Evolutionary conservation across 92 coral and sea anemone genomes (phyloP), one percentile per base, ranked within the genome.

Genomic region (Chrysogorgia sp.): DNA sequence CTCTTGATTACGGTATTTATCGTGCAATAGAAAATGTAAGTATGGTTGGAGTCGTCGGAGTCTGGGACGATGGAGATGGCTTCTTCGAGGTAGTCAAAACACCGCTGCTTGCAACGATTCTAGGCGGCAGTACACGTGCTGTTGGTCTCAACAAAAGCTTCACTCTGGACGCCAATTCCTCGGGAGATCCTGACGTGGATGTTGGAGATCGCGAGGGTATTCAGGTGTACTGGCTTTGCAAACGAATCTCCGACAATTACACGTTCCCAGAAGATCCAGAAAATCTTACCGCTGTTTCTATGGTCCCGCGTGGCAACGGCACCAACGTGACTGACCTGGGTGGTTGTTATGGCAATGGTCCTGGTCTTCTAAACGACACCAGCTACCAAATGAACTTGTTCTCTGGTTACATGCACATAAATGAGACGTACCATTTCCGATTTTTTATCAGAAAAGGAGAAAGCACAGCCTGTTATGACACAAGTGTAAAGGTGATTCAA

Each of bases 141-240:
- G 79, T 93, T 29, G 98, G 97, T 7, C 78, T 75, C 19, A 87
- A 88, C 1, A 89, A 91, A 33, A 59, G 55, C 10, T 43, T 86
- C 32, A 53, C 86, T 7, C 30, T 85, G 32, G 88, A 84, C 34
- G 89, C 92, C 3, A 40, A 55, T 0, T 0, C 53, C 2, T 84
- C 83, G 55, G 49, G 23, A 2, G 98, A 93, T 41, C 98, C 97
- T 0, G 98, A 93, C 81, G 89, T 84, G 7, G 88, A 70, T 0
- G 82, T 58, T 26, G 68, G 70, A 10, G 34, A 57, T 33, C 32
- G 72, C 63, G 71, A 49, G 17, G 58, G 82, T 31, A 32, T 56
- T 7, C 74, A 91, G 53, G 89, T 91, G 45, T 80, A 86, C 2
- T 93, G 98, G 98, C 67, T 91, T 29, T 93, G 98, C 74, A 88